Base-by-base conservation (phyloP, 2,888 invertebrate species). In the Poecilobothrus nobilitatus region DNA sequence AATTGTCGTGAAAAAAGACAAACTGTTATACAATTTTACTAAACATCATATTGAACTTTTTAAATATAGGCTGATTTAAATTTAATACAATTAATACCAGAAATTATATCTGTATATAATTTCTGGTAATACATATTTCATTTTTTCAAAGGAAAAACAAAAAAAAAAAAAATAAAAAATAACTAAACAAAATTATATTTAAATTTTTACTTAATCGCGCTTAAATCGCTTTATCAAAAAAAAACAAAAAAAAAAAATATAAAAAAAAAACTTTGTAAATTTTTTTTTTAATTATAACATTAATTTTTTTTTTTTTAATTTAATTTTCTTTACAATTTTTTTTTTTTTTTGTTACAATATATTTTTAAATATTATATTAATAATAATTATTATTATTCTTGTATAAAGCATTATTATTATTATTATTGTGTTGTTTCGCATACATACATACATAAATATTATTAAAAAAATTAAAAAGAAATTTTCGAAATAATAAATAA, bases 341-440 rank as follows among this genome's bases (percentile, higher is more conserved):
- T 53, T 53, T 53, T 53, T 53, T 53, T 53, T 53, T 53, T 53
- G 53, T 53, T 53, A 53, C 12, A 53, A 53, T 12, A 53, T 53
- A 53, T 53, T 53, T 18, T 53, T 53, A 53, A 53, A 18, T 53
- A 53, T 37, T 37, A 27, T 27, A 27, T 27, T 27, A 27, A 27
- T 41, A 41, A 12, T 41, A 41, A 41, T 41, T 41, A 41, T 41
- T 41, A 41, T 53, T 53, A 53, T 53, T 53, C 9, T 53, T 53
- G 53, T 53, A 53, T 53, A 53, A 53, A 53, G 53, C 53, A 53
- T 53, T 37, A 37, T 37, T 37, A 37, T 37, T 27, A 53, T 53
- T 53, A 53, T 53, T 53, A 53, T 53, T 53, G 53, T 53, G 53
- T 53, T 53, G 53, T 53, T 53, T 53, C 53, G 53, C 53, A 53